These are phyloP conservation scores for Pseudonaja textilis DNA, from an alignment of 2,113 vertebrate genomes.

Conservation along the genomic window DNA sequence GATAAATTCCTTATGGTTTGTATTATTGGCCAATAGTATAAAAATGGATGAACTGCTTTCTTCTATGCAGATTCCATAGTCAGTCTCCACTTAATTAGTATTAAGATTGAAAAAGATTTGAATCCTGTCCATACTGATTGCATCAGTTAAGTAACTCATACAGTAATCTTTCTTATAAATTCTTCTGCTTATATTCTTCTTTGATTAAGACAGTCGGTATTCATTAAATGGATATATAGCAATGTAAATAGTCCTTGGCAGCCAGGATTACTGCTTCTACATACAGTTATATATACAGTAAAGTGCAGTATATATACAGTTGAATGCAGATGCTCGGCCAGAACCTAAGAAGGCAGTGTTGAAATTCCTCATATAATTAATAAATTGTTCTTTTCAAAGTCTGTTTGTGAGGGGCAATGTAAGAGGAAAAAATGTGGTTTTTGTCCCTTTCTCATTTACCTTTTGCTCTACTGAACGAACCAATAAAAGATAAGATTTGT, in stretches of 20 bases:
- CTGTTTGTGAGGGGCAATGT: background rate
- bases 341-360: background rate
- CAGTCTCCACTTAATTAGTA: background rate
- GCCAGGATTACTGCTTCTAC: constrained; percentile 37
- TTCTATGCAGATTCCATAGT: background rate
- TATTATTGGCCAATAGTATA: background rate
- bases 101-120: background rate
- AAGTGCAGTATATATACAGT: constrained; percentile 10
- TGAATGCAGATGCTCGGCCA: constrained; percentile 41
- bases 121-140: background rate
- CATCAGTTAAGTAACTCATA: too few relatives aligned
- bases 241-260: constrained; percentile 33
- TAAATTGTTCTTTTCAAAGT: background rate
- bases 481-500: background rate
- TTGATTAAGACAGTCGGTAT: background rate
- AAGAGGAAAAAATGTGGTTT: background rate
- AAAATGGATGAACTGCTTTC: background rate
- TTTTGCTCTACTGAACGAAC: background rate
- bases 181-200: background rate
- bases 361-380: constrained; percentile 37
- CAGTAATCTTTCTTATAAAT: background rate
- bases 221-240: constrained; percentile 9
- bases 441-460: background rate
- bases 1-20: background rate
- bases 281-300: background rate